Evolutionary conservation across 2,888 invertebrate species (phyloP), one percentile per base, ranked within the genome.

Genomic region (Loripinus fragilis): DNA sequence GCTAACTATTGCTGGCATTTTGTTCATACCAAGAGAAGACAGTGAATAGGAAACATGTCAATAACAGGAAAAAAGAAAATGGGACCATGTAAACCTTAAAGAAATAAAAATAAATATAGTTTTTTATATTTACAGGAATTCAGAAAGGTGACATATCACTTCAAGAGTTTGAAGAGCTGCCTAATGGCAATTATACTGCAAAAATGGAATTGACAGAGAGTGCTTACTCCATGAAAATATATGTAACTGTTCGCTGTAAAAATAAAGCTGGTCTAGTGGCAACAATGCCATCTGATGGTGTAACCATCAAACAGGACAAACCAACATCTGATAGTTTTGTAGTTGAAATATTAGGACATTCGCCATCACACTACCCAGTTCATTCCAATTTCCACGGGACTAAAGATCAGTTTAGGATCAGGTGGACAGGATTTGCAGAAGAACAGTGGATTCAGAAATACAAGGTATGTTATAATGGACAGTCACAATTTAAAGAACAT

Each of bases 351-450:
- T 17, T 45, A 45, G 45, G 45, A 45, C 7, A 5, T 3, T 45
- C 45, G 2, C 45, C 66, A 15, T 71, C 74, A 23, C 77, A 78
- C 28, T 80, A 78, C 30, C 67, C 70, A 12, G 66, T 50, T 15
- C 41, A 41, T n/a, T 55, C 69, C 17, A 45, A 67, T 38, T 80
- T 68, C 50, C 83, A 83, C 20, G 69, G 77, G 2, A 48, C 66
- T 12, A 50, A 41, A n/a, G 66, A 74, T 10, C 35, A 75, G 25
- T n/a, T 80, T 1, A 69, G 75, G 41, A n/a, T 83, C 20, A 71
- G 52, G 20, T 83, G 79, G 83, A 73, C 80, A 2, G 83, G 83
- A 2, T 80, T 80, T 60, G 33, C n/a, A 52, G 73, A 71, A 41
- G 23, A 45, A 0, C 66, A 72, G 17, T 28, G 15, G n/a, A 45